Percentiles rank a stretch among this genome's conserved stretches.
Evolutionary conservation across 2,113 vertebrate genomes (phyloP).

Genomic region (Hippocampus comes): DNA sequence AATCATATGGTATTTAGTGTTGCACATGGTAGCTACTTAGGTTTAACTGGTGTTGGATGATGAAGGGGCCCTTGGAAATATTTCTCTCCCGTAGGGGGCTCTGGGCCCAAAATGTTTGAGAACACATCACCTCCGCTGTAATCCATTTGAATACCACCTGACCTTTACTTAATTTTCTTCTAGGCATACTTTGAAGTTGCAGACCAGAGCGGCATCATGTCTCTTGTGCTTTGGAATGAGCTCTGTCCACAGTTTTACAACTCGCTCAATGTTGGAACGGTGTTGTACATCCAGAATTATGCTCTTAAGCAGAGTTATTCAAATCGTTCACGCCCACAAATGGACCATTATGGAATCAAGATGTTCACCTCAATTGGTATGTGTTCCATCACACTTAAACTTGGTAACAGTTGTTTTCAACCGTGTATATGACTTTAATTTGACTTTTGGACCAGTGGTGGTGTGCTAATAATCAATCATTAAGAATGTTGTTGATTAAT

Average conservation of each 20-base stretch:
- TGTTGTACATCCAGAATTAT: constrained; percentile 83
- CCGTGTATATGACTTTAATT: no score
- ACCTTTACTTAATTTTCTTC: constrained; percentile 6
- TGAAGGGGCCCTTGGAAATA: no score
- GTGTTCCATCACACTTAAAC: constrained; percentile 4
- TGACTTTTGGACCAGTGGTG: not conserved
- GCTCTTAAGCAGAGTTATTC: constrained; percentile 79
- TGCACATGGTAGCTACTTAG: no score
- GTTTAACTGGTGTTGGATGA: no score
- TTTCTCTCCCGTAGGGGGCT: no score
- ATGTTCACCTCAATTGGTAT: constrained; percentile 80
- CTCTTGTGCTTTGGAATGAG: constrained; percentile 87
- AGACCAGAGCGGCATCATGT: constrained; percentile 85
- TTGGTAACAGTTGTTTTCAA: no score
- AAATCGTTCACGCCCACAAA: constrained; percentile 77
- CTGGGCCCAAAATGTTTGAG: not conserved
- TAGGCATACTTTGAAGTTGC: constrained; percentile 91
- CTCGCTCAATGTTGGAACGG: constrained; percentile 77
- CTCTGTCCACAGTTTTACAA: constrained; percentile 89
- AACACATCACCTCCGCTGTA: not conserved
- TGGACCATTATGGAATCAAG: constrained; percentile 76
- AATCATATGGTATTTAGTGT: no score
- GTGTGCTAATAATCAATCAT: not conserved
- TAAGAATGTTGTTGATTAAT: not conserved
- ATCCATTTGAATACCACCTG: not conserved